Evolutionary conservation across 2,888 invertebrate species (phyloP), one percentile per base, ranked within the genome.

Genomic region (Folsomia manolachei): DNA sequence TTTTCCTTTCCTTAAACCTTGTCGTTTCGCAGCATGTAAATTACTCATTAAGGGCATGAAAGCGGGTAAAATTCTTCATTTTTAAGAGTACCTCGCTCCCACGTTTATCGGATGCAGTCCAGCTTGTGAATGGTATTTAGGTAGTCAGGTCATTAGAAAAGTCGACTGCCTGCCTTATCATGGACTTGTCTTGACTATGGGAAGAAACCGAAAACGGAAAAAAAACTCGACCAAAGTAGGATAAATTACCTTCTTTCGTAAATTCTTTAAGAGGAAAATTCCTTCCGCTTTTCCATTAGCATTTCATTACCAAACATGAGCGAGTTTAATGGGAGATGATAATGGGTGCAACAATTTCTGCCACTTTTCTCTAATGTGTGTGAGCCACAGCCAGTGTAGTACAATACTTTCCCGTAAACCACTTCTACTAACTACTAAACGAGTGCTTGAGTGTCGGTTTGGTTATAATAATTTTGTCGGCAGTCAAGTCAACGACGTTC

Each of bases 281-380:
- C 19, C 56, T 7, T 21, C n/a, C 56, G 7, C n/a, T 21, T 56
- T 56, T 21, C 56, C 56, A 56, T 56, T 56, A 56, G 19, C 56
- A 18, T 56, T 56, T 56, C 56, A 56, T 56, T 56, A 56, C 18
- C 56, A 56, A 56, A 21, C 56, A 56, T 18, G 21, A 21, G 7
- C 56, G 21, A 56, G 18, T 18, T 56, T 56, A 56, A 56, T 56
- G 56, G 19, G 21, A 63, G 27, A 18, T 27, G 63, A 63, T 63
- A 63, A 63, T 63, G 63, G 63, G 19, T 9, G 18, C 23, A 63
- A 25, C 63, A 21, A 63, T 63, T 63, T 27, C 18, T n/a, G 27
- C 27, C 63, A 25, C 25, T 27, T 63, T 24, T 19, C 19, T 24
- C n/a, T n/a, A n/a, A 62, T 62, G 62, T 25, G 24, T 62, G 14